phyloP scores from a whole-genome alignment of 2,113 vertebrate species.

The Oostethus manadensis region DNA sequence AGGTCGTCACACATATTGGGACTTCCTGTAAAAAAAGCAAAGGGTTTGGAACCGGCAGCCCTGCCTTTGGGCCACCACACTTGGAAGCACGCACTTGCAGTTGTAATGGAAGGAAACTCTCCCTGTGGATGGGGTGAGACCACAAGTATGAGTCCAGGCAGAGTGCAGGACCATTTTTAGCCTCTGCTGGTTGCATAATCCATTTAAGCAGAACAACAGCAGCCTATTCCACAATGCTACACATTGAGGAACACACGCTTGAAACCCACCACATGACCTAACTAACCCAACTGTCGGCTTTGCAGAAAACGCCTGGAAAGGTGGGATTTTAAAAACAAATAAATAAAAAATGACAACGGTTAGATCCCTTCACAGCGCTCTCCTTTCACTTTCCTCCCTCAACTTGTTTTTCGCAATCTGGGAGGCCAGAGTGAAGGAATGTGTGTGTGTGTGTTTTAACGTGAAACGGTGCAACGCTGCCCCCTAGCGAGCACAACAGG shows the following conservation, averaged over 20 bases:
- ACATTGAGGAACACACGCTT: conserved; percentile 8
- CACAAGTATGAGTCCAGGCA: conserved; percentile 60
- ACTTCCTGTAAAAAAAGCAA: background rate
- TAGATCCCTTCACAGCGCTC: conserved; percentile 17
- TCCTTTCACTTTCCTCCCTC: background rate
- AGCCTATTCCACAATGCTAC: conserved; percentile 23
- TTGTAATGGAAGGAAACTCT: conserved; percentile 59
- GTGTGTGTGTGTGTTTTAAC: conserved; percentile 1
- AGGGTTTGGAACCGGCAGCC: conserved; percentile 15
- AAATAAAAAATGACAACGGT: conserved; percentile 7
- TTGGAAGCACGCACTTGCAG: conserved; percentile 48
- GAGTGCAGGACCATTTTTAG: conserved; percentile 55
- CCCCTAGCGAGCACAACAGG: conserved; percentile 38
- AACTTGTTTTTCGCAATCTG: conserved; percentile 30
- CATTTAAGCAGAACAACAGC: conserved; percentile 26
- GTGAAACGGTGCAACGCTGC: conserved; percentile 56
- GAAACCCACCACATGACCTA: conserved; percentile 16
- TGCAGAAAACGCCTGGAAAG: background rate
- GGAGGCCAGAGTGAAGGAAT: conserved; percentile 59
- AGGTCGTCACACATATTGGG: background rate
- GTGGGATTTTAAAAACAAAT: background rate
- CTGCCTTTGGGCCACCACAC: conserved; percentile 21
- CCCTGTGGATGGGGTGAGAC: conserved; percentile 51
- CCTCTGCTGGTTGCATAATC: conserved; percentile 58
- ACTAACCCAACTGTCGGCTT: background rate